Percentiles rank a stretch among this genome's conserved stretches.
Evolutionary conservation across 2,797 vertebrate genomes (phyloP).

Genomic region (Melanotaenia parkinsoni): DNA sequence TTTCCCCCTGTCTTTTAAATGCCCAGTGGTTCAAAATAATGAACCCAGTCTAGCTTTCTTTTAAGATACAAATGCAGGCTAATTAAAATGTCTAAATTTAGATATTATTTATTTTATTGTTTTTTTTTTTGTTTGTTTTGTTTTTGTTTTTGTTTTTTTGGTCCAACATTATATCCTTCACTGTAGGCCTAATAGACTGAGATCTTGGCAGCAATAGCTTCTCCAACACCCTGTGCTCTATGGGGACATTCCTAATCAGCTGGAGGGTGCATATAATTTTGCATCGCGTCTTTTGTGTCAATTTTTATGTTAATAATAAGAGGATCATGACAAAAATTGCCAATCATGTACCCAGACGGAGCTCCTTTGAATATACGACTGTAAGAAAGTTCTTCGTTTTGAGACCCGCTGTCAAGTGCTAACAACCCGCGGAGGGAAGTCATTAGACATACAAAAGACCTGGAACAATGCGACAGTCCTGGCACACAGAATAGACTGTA

Average conservation of each 20-base stretch:
- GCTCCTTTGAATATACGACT: slow-evolving; percentile 97
- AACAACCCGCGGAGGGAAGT: slow-evolving; percentile 99
- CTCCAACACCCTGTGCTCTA: slow-evolving; percentile 85
- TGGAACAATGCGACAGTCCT: slow-evolving; percentile 96
- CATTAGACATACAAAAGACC: slow-evolving; percentile 99
- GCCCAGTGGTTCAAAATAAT: slow-evolving; percentile 6
- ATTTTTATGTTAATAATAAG: slow-evolving; percentile 99
- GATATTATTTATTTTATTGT: slow-evolving; percentile 40
- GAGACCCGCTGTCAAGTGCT: slow-evolving; percentile 99
- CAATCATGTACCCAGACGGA: slow-evolving; percentile 99
- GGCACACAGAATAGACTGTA: slow-evolving; percentile 90
- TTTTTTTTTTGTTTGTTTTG: background rate
- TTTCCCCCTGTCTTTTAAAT: slow-evolving; percentile 4
- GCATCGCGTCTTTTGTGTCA: slow-evolving; percentile 94
- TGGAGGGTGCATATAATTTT: slow-evolving; percentile 90
- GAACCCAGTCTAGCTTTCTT: slow-evolving; percentile 35
- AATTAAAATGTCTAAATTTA: slow-evolving; percentile 60
- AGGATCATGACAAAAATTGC: slow-evolving; percentile 99
- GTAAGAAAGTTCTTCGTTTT: slow-evolving; percentile 95
- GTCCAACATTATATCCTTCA: slow-evolving; percentile 63
- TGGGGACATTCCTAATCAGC: slow-evolving; percentile 92
- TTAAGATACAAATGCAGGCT: slow-evolving; percentile 40
- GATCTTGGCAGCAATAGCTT: slow-evolving; percentile 72
- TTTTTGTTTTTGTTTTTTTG: background rate
- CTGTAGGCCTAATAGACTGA: slow-evolving; percentile 71